Evolutionary conservation across 2,797 vertebrate genomes (phyloP), one percentile per base, ranked within the genome.

Genomic region (Gephyroberyx darwinii): DNA sequence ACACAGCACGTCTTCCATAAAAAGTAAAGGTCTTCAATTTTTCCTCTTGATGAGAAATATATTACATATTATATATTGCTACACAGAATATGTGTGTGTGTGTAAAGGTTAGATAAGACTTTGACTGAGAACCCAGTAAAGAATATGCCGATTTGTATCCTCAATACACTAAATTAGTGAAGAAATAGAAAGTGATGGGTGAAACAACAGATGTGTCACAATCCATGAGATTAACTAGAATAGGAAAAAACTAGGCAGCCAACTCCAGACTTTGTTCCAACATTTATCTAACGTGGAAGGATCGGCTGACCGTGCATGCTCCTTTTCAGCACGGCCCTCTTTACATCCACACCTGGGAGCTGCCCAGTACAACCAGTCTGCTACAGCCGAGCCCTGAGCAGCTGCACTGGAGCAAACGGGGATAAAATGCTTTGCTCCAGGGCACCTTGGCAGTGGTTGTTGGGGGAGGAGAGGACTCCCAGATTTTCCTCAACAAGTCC

Each of bases 271-370:
- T 43, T 43, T 16, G 14, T 16, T 43, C 14, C 26, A 41, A 43
- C 4, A 9, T 43, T 43, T 43, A 43, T 43, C 14, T 16, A 43
- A 43, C 4, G 10, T 4, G 10, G 12, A 16, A 43, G 41, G 9
- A 43, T 16, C 12, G 2, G 41, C 8, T 43, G 8, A 43, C 41
- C 41, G 12, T 16, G 14, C 9, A 12, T 12, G 20, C 50, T 43
- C 19, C 31, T 58, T 59, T 53, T 75, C 51, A 52, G 16, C 51
- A 62, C 4, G 26, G 9, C 51, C 37, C 39, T 19, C 54, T 71
- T 54, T 59, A 54, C 10, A 48, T 31, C 54, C 50, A 69, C 50
- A 52, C 45, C 26, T 47, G 20, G 9, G 13, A 47, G 33, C 33
- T 8, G 33, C 33, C 33, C 33, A 35, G 33, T 35, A 35, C 33